These are phyloP conservation scores for Spermophilus dauricus DNA, from an alignment of 2,113 vertebrate species.

Conservation along the genomic window DNA sequence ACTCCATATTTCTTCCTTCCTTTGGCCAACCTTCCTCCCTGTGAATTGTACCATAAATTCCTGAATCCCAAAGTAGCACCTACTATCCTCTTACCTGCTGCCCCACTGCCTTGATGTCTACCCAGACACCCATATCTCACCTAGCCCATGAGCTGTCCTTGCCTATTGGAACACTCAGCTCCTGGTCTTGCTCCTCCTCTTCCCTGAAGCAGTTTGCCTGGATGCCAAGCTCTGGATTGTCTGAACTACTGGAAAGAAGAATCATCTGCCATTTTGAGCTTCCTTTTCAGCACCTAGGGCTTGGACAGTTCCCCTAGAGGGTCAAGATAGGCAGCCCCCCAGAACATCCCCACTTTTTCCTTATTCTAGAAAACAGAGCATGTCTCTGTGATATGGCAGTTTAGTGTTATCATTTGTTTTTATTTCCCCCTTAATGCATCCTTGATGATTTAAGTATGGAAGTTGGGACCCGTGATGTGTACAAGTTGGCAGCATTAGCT, in stretches of 20 bases:
- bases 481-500: not conserved
- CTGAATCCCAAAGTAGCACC: not conserved
- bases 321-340: not conserved
- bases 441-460: not conserved
- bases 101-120: not conserved
- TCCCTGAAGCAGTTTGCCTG: not conserved
- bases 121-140: not conserved
- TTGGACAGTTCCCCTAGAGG: not conserved
- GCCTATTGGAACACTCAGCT: not conserved
- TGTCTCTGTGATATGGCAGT: not conserved
- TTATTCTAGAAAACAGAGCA: not conserved
- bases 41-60: not conserved
- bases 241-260: not conserved
- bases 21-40: not conserved
- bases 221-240: not conserved
- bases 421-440: not conserved
- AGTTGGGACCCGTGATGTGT: not conserved
- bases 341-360: not conserved
- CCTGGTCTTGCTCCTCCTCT: not conserved
- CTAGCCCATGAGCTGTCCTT: not conserved
- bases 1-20: not conserved
- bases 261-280: not conserved
- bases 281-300: conserved; percentile 47
- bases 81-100: not conserved
- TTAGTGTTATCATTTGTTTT: conserved; percentile 8